Conservation (phyloP, 2,888 invertebrate genomes). For the Drosophila yooni region DNA sequence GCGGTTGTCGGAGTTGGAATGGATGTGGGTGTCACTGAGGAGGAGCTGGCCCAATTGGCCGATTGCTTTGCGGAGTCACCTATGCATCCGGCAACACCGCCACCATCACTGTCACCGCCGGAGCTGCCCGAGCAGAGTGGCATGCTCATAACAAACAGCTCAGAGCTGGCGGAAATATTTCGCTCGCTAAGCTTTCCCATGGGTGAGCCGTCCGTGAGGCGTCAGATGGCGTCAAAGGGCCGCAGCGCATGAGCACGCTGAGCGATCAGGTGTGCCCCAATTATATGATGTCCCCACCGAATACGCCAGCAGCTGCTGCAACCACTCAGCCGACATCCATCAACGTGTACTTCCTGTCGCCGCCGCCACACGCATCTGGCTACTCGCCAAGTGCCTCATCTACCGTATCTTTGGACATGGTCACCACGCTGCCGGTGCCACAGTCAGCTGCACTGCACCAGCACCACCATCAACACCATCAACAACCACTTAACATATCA, state of each 20-base stretch:
- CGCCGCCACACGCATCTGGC: constrained; percentile 78
- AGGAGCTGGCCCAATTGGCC: constrained; percentile 75
- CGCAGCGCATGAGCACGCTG: constrained; percentile 83
- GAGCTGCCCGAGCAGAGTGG: constrained; percentile 80
- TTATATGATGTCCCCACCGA: constrained; percentile 84
- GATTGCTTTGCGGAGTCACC: constrained; percentile 78
- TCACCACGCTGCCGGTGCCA: constrained; percentile 80
- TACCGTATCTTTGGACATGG: constrained; percentile 84
- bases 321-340: constrained; percentile 73
- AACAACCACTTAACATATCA: constrained; percentile 73
- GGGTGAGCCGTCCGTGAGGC: constrained; percentile 63
- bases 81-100: constrained; percentile 80
- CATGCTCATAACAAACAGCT: constrained; percentile 81
- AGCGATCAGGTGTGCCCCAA: constrained; percentile 84
- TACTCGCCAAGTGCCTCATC: constrained; percentile 83
- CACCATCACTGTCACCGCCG: constrained; percentile 83
- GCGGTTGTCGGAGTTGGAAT: constrained; percentile 35
- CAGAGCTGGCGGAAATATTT: constrained; percentile 83
- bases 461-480: constrained; percentile 34
- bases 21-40: constrained; percentile 43
- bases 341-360: constrained; percentile 85
- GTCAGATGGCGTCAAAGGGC: constrained; percentile 61
- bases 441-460: constrained; percentile 40
- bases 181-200: constrained; percentile 83
- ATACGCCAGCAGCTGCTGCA: constrained; percentile 77